These are phyloP conservation scores for Adelphocoris suturalis DNA, from an alignment of 2,888 invertebrate species.

Conservation along the genomic window DNA sequence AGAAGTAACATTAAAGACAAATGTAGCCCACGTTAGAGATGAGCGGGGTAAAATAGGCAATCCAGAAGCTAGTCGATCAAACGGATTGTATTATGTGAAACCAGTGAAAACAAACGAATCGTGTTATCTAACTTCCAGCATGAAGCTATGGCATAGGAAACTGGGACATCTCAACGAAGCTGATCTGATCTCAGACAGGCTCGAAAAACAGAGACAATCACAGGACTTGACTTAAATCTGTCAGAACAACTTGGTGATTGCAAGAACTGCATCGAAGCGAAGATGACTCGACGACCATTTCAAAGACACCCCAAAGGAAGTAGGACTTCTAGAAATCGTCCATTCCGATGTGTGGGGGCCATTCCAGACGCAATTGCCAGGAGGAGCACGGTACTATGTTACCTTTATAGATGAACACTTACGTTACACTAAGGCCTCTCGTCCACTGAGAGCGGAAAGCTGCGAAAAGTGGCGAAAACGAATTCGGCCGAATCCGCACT, in stretches of 20 bases:
- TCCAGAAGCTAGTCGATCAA: too few species aligned
- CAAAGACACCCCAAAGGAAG: neutral
- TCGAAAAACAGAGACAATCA: neutral
- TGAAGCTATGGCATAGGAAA: too few species aligned
- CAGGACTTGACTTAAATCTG: neutral
- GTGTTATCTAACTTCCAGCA: too few species aligned
- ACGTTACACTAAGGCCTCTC: neutral
- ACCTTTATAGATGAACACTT: slow-evolving; percentile 23
- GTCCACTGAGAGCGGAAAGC: slow-evolving; percentile 39
- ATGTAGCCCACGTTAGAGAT: neutral
- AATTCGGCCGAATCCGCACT: too few species aligned
- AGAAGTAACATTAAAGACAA: neutral
- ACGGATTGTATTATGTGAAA: too few species aligned
- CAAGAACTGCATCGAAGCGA: slow-evolving; percentile 45
- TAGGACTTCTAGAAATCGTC: slow-evolving; percentile 18
- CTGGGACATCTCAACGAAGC: too few species aligned
- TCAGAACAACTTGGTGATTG: neutral
- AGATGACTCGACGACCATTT: slow-evolving; percentile 3
- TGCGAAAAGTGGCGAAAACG: neutral
- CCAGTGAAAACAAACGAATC: too few species aligned
- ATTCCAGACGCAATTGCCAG: neutral
- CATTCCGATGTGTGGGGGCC: slow-evolving; percentile 49
- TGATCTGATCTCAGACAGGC: neutral
- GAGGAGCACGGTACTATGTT: slow-evolving; percentile 26
- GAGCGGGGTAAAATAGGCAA: neutral